These are phyloP conservation scores for Dryobates pubescens DNA, from an alignment of 2,797 vertebrate genomes.

Conservation along the genomic window DNA sequence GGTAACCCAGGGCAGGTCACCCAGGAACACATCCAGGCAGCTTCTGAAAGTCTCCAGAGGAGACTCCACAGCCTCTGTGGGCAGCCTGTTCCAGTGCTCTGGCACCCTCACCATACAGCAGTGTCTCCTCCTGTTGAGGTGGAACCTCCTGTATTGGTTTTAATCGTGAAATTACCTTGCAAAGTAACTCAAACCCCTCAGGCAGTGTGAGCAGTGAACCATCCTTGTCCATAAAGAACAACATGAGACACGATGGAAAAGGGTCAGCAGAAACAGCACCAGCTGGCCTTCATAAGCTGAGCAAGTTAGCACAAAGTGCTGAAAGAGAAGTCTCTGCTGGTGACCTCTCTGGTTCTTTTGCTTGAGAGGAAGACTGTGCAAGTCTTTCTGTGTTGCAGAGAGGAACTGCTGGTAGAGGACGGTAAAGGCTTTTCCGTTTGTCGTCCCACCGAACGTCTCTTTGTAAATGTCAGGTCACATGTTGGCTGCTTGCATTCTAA, in stretches of 20 bases:
- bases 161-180: not conserved
- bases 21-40: too few species aligned
- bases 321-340: not conserved
- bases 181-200: not conserved
- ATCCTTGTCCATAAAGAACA: not conserved
- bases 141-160: not conserved
- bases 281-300: not conserved
- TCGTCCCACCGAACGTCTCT: slow-evolving; percentile 12
- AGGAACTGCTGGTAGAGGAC: not conserved
- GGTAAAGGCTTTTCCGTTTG: slow-evolving; percentile 16
- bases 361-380: not conserved
- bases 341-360: not conserved
- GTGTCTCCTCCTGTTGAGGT: too few species aligned
- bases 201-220: not conserved
- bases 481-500: slow-evolving; percentile 35
- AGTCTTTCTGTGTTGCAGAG: not conserved
- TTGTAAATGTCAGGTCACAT: slow-evolving; percentile 55
- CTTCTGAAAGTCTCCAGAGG: too few species aligned
- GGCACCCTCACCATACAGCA: too few species aligned
- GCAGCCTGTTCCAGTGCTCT: too few species aligned
- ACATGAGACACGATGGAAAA: not conserved
- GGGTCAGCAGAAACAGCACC: slow-evolving; percentile 6
- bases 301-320: slow-evolving; percentile 5
- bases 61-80: too few species aligned
- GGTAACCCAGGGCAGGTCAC: too few species aligned